Evolutionary conservation across 2,113 vertebrate species (phyloP).

Genomic region (Passer montanus): DNA sequence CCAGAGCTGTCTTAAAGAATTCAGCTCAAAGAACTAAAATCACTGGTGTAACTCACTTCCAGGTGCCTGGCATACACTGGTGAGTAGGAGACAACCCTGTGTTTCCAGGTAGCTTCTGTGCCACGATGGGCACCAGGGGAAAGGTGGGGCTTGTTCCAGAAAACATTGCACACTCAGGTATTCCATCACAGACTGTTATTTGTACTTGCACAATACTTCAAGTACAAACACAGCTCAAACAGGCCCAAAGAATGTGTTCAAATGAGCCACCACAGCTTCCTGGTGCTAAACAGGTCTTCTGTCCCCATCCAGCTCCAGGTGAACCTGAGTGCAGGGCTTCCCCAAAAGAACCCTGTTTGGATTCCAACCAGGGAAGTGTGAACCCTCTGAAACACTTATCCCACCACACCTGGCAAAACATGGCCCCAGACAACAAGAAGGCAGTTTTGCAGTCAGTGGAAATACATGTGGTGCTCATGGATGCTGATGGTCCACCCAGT

Average conservation of each 20-base stretch:
- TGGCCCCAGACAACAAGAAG: neutral
- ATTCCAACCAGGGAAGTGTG: accelerated
- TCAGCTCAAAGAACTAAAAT: neutral
- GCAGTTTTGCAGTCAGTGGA: neutral
- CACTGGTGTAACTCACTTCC: neutral
- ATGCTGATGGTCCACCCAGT: neutral
- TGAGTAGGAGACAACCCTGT: neutral
- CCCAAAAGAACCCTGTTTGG: neutral
- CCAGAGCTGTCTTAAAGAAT: neutral
- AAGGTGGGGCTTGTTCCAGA: neutral
- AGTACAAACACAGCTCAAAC: neutral
- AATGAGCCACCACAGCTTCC: neutral
- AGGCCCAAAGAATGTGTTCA: neutral
- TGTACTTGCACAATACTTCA: neutral
- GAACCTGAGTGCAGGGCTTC: neutral
- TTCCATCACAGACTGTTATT: neutral
- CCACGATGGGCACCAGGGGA: accelerated
- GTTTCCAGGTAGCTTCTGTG: neutral
- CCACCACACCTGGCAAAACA: neutral
- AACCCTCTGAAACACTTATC: neutral
- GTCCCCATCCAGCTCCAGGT: neutral
- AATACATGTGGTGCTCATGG: neutral
- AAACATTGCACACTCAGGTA: neutral
- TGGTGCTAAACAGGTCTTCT: neutral
- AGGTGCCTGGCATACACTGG: neutral